Percentiles rank a stretch among this genome's conserved stretches.
phyloP scores from a whole-genome alignment of 2,113 vertebrate species.

The Tachysurus fulvidraco region DNA sequence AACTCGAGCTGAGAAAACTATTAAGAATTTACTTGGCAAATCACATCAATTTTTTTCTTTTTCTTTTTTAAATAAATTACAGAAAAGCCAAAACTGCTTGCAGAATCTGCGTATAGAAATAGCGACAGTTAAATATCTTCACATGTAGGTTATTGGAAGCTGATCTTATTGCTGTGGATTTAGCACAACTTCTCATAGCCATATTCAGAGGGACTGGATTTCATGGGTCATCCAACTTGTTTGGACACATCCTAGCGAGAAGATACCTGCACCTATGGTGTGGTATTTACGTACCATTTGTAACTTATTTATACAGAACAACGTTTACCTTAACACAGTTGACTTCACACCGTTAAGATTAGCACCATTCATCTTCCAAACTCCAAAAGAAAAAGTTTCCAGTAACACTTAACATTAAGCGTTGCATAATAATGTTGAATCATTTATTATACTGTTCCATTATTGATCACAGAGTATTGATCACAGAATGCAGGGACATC shows the following conservation, averaged over 20 bases:
- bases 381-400: not conserved
- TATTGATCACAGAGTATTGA: not conserved
- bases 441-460: not conserved
- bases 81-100: slow-evolving; percentile 47
- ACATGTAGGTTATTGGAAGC: slow-evolving; percentile 37
- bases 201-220: slow-evolving; percentile 6
- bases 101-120: slow-evolving; percentile 54
- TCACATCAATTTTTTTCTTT: slow-evolving; percentile 44
- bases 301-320: not conserved
- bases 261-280: too few relatives aligned
- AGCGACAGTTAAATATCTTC: slow-evolving; percentile 39
- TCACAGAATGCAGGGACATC: not conserved
- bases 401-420: not conserved
- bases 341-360: not conserved
- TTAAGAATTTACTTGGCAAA: slow-evolving; percentile 35
- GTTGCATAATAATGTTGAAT: not conserved
- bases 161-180: slow-evolving; percentile 57
- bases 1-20: slow-evolving; percentile 13
- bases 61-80: slow-evolving; percentile 53
- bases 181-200: slow-evolving; percentile 16
- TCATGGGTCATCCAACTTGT: slow-evolving; percentile 21
- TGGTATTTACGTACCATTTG: not conserved
- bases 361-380: not conserved
- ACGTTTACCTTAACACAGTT: not conserved
- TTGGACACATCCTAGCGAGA: not conserved